A percentile compares a stretch with the other conserved stretches of the same genome.
Conservation (phyloP, 1,140 invertebrate genomes). For the Leptopilina clavipes region DNA sequence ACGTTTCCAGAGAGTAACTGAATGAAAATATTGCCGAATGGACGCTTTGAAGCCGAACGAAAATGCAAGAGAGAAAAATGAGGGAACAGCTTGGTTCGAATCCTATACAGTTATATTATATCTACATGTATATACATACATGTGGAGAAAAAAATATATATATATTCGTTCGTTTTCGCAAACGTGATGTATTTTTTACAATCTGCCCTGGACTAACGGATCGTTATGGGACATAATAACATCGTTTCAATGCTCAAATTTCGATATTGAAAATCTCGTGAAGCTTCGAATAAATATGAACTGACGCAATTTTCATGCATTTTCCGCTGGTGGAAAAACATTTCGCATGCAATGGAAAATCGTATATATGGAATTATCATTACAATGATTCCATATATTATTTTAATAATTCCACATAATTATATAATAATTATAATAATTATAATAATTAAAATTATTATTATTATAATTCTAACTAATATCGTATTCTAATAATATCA, state of each 20-base stretch:
- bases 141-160: no score
- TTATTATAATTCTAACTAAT: no score
- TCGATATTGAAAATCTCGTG: not conserved
- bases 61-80: conserved; percentile 19
- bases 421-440: no score
- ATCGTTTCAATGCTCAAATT: conserved; percentile 22
- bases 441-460: no score
- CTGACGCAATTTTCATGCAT: not conserved
- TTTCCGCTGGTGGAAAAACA: not conserved
- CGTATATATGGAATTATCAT: no score
- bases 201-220: not conserved
- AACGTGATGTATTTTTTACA: conserved; percentile 20
- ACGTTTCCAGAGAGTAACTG: not conserved
- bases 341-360: no score
- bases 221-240: conserved; percentile 9
- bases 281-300: conserved; percentile 6
- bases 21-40: conserved; percentile 10
- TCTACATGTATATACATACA: no score
- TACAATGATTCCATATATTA: no score
- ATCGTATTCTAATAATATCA: no score
- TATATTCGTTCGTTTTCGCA: conserved; percentile 12
- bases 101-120: no score
- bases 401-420: no score
- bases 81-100: conserved; percentile 8
- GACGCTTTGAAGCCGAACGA: not conserved